Evolutionary conservation across 2,797 vertebrate species (phyloP), one percentile per base, ranked within the genome.

Genomic region (Columba guinea): DNA sequence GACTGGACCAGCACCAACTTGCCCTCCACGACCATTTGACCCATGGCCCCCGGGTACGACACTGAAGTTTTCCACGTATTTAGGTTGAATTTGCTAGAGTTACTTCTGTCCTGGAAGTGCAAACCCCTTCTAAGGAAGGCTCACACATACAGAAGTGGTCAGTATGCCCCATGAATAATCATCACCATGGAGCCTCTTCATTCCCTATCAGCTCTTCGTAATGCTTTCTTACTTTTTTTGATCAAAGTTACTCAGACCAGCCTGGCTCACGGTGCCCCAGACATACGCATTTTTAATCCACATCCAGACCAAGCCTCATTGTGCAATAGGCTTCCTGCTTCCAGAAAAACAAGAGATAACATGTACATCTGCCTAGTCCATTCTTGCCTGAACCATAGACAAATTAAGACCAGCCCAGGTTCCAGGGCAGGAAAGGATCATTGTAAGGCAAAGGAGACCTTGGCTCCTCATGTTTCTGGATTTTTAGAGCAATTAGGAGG

Each of bases 281-380:
- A 96, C 96, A 81, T 68, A 90, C 1, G 27, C 95, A 91, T 96
- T 80, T 95, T 93, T 95, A 95, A 96, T 96, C 94, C 23, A 6
- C 84, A 93, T 91, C 75, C 97, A 93, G 87, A 79, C 96, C 96
- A 81, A 89, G 59, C 67, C 92, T 89, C 78, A 18, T 98, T 82
- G 94, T 95, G 96, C 95, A 98, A 98, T 84, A 71, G 74, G 83
- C 76, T 95, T 77, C 70, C 80, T 83, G 91, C 90, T 96, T 96
- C 84, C 96, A 82, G 13, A 95, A 83, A 94, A 97, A 96, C 98
- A 97, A 97, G 98, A 95, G 82, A 92, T 94, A 96, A 97, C 98
- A 97, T 53, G 98, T 94, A 96, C 1, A 4, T 58, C 93, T 80
- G 95, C 97, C 95, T 95, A 70, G 96, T 92, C 97, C 91, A 84